Evolutionary conservation across 2,113 vertebrate genomes (phyloP), one percentile per base, ranked within the genome.

Genomic region (Dipodomys spectabilis): DNA sequence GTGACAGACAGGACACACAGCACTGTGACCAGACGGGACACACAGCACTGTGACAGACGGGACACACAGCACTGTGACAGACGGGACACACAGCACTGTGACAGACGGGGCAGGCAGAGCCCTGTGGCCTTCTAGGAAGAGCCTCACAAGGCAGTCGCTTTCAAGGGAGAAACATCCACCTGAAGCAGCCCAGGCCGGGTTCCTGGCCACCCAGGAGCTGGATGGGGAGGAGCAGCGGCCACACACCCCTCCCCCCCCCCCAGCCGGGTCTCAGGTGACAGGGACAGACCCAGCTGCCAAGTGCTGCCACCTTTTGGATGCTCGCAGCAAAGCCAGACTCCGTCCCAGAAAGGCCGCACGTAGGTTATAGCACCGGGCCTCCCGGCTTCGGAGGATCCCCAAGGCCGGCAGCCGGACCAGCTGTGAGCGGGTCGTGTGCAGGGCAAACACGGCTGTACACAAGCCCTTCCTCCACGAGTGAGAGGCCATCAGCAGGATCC

Each of bases 241-340:
- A 4, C 35, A 39, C n/a, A n/a, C 93, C 73, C 75, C 68, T 39
- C 71, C 57, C 83, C 27, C 71, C 57, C 83, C 27, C 65, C 84
- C 68, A 15, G 80, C 49, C 25, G 0, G 15, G 90, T 96, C 97
- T 80, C 89, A 44, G 84, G 95, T 92, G 91, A 94, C 45, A 1
- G 7, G 3, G 12, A 4, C 28, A 44, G 79, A 92, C 75, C 5
- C 4, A 39, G 85, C 93, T 75, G 62, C 90, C 72, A 86, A 86
- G 96, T 96, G 96, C 97, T 98, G 98, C 98, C 98, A 98, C 93
- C 98, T 98, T 94, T 97, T 85, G 98, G 98, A 73, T 72, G 86
- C 62, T 96, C 81, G 18, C 8, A 78, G 94, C 72, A 96, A 89
- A 95, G 81, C 62, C n/a, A 44, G 87, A 82, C 35, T 86, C 73